Evolutionary conservation across 2,797 vertebrate genomes (phyloP).

Genomic region (Scolopax rusticola): DNA sequence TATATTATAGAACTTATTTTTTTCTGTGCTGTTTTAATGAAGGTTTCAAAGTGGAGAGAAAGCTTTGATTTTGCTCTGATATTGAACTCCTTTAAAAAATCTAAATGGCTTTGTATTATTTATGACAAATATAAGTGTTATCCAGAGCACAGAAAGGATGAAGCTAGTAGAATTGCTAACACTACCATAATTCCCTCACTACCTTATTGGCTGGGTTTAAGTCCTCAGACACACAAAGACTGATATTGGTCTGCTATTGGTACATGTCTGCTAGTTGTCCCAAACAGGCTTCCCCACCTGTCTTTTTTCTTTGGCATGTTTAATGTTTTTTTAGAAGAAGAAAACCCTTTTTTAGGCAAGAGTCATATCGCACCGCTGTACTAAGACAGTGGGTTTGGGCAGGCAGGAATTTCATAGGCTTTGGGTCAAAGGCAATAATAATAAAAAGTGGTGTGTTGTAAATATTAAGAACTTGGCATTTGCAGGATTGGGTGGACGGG

Average conservation of each 20-base stretch:
- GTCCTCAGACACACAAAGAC: neutral
- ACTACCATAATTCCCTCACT: neutral
- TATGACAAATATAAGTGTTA: neutral
- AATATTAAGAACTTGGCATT: slow-evolving; percentile 24
- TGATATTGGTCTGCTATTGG: neutral
- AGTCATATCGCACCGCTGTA: neutral
- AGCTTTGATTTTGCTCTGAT: neutral
- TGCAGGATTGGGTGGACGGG: neutral
- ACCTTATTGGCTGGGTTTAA: neutral
- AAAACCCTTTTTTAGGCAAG: slow-evolving; percentile 11
- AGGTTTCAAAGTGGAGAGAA: neutral
- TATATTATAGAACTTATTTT: neutral
- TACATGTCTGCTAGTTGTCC: slow-evolving; percentile 50
- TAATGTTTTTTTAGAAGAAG: slow-evolving; percentile 9
- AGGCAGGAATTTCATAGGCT: slow-evolving; percentile 31
- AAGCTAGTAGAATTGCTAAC: neutral
- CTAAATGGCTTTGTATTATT: neutral
- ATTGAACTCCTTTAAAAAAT: neutral
- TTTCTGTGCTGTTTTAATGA: neutral
- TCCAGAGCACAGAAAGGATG: neutral
- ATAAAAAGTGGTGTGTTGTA: neutral
- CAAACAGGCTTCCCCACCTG: slow-evolving; percentile 37
- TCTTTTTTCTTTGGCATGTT: slow-evolving; percentile 15
- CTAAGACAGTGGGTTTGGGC: slow-evolving; percentile 9
- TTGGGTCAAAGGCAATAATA: slow-evolving; percentile 36